Evolutionary conservation across 2,888 invertebrate species (phyloP).

Genomic region (Sthenelais limicola): DNA sequence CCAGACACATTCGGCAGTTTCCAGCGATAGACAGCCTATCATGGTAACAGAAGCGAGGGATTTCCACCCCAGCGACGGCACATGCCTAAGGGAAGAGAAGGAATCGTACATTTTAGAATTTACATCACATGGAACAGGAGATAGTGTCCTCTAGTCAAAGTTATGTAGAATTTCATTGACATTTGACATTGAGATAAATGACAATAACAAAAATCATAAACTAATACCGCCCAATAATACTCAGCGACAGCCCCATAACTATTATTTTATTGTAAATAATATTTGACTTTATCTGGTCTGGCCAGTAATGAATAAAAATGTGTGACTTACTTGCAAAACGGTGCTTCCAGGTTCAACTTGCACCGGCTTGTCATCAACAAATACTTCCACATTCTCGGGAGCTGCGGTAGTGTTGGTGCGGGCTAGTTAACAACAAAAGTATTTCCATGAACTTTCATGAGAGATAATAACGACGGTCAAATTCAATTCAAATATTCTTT

Average conservation of each 20-base stretch:
- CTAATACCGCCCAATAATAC: too few species aligned
- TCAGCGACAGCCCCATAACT: too few species aligned
- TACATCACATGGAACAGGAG: too few species aligned
- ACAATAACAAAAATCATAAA: too few species aligned
- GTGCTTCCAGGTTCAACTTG: slow-evolving; percentile 96
- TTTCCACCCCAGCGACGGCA: slow-evolving; percentile 95
- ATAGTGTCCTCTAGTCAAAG: too few species aligned
- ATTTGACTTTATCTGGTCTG: too few species aligned
- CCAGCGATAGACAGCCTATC: slow-evolving; percentile 98
- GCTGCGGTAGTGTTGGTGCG: slow-evolving; percentile 51
- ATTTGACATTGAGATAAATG: too few species aligned
- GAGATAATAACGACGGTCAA: too few species aligned
- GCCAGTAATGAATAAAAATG: neutral
- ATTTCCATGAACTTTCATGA: neutral
- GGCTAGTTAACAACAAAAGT: slow-evolving; percentile 46
- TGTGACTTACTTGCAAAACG: slow-evolving; percentile 85
- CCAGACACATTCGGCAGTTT: slow-evolving; percentile 99
- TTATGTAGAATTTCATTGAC: too few species aligned
- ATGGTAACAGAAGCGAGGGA: slow-evolving; percentile 99
- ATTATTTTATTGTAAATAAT: too few species aligned
- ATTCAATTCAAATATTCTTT: too few species aligned
- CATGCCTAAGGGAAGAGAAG: slow-evolving; percentile 85
- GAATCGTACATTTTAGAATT: too few species aligned
- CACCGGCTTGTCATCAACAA: slow-evolving; percentile 96
- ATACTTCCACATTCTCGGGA: slow-evolving; percentile 84